phyloP scores from a whole-genome alignment of 1,140 invertebrate genomes.

The Macrobrachium rosenbergii region DNA sequence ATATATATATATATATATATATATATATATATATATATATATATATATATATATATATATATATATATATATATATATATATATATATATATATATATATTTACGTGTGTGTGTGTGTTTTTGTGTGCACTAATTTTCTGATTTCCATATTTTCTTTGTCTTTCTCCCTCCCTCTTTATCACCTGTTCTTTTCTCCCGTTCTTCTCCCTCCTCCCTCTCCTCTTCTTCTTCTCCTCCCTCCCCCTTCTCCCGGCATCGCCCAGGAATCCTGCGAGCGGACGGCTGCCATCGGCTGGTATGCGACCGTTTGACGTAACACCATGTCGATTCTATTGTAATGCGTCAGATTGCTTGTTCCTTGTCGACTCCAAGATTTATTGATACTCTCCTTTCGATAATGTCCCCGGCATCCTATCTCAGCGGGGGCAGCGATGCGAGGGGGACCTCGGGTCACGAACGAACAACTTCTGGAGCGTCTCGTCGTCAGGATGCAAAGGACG shows the following conservation, averaged over 20 bases:
- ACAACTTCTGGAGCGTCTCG: too few species aligned
- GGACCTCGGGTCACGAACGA: neutral
- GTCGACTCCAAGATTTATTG: slow-evolving; percentile 44
- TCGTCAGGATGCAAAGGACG: too few species aligned
- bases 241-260: neutral
- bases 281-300: slow-evolving; percentile 37
- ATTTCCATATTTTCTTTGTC: neutral
- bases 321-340: slow-evolving; percentile 54
- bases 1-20: slow-evolving; percentile 13
- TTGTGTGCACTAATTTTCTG: too few species aligned
- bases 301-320: slow-evolving; percentile 19
- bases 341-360: slow-evolving; percentile 50
- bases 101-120: neutral
- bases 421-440: neutral
- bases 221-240: neutral
- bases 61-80: slow-evolving; percentile 9
- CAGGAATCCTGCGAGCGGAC: neutral
- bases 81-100: slow-evolving; percentile 14
- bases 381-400: slow-evolving; percentile 37
- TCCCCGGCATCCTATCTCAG: neutral
- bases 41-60: slow-evolving; percentile 1
- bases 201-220: neutral
- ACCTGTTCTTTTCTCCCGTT: neutral
- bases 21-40: neutral
- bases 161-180: neutral